phyloP scores from a whole-genome alignment of 2,888 invertebrate species.

The Brenthis ino region DNA sequence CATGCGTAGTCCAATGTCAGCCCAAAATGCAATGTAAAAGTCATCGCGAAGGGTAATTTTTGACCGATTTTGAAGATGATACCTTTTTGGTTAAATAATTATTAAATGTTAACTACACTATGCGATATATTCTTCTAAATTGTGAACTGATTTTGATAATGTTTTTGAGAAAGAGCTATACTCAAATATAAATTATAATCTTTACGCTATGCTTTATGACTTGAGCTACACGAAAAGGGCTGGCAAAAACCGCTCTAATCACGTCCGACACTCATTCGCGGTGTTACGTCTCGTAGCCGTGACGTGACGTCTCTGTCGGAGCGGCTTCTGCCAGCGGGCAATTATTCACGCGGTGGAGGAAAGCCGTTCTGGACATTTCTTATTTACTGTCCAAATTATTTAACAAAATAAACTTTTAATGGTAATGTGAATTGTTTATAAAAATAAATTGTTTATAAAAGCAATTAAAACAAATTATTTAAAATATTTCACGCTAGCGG shows the following conservation, averaged over 20 bases:
- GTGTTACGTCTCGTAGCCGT: conserved; percentile 25
- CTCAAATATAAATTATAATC: not conserved
- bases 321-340: conserved; percentile 23
- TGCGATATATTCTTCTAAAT: not conserved
- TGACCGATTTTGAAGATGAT: too few species aligned
- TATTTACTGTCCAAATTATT: not conserved
- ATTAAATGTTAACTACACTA: too few species aligned
- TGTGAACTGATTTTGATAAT: not conserved
- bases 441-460: too few species aligned
- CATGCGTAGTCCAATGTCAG: too few species aligned
- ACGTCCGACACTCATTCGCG: conserved; percentile 42
- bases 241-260: conserved; percentile 42
- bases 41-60: too few species aligned
- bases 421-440: too few species aligned
- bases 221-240: not conserved
- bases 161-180: not conserved
- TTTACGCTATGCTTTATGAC: not conserved
- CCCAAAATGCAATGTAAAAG: too few species aligned
- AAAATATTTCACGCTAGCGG: too few species aligned
- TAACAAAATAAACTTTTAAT: not conserved
- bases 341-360: conserved; percentile 1
- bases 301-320: conserved; percentile 42
- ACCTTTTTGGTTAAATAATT: too few species aligned
- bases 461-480: too few species aligned
- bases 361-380: too few species aligned